Evolutionary conservation across 2,113 vertebrate species (phyloP).

Genomic region (Scolopax mira): DNA sequence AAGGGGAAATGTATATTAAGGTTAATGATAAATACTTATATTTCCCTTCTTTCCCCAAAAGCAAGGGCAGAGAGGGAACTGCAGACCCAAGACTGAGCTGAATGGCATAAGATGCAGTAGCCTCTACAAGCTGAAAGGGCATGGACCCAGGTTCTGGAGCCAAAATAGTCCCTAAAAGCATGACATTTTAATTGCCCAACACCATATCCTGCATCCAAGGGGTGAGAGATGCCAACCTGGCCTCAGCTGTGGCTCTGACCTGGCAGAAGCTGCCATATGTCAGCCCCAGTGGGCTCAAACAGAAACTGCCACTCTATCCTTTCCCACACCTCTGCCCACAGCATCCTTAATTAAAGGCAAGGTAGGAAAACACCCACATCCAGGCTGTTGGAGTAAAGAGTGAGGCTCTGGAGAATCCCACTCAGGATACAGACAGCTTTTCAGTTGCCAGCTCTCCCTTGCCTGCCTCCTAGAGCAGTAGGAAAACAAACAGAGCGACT

Average conservation of each 20-base stretch:
- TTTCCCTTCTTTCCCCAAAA: neutral
- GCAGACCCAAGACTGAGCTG: neutral
- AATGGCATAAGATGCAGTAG: neutral
- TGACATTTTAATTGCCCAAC: neutral
- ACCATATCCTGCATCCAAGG: neutral
- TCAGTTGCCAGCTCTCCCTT: neutral
- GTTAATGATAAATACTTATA: neutral
- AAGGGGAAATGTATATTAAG: neutral
- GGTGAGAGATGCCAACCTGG: neutral
- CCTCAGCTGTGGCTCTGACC: neutral
- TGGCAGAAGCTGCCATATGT: neutral
- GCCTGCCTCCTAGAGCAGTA: neutral
- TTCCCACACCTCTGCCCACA: neutral
- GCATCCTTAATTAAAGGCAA: neutral
- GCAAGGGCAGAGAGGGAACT: neutral
- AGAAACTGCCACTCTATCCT: neutral
- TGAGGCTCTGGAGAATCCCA: neutral
- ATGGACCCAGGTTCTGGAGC: rapidly evolving
- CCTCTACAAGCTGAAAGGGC: neutral
- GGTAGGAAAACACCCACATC: neutral
- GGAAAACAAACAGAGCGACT: neutral
- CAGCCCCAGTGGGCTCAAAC: neutral
- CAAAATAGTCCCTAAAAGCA: neutral
- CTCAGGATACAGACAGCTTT: neutral
- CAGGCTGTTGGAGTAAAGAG: neutral